Evolutionary conservation across 2,888 invertebrate genomes (phyloP).

Genomic region (Andrena flavipes): DNA sequence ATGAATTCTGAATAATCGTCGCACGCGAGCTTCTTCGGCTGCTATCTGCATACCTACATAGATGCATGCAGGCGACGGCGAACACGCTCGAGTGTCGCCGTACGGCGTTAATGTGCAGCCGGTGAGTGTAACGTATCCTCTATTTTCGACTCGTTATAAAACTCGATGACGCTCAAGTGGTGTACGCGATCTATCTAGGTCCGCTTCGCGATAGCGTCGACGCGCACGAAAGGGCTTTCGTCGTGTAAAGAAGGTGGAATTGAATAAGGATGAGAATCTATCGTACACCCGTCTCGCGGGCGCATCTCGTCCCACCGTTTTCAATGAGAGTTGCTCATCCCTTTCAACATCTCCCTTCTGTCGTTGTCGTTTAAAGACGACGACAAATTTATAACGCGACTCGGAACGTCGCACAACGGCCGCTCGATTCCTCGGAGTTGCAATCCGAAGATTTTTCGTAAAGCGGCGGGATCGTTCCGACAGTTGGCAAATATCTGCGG

Average conservation of each 20-base stretch:
- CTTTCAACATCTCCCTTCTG: neutral
- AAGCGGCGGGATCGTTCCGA: conserved; percentile 16
- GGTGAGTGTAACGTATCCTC: conserved; percentile 5
- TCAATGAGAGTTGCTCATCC: neutral
- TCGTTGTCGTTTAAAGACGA: neutral
- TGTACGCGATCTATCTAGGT: conserved; percentile 45
- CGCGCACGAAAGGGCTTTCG: conserved; percentile 46
- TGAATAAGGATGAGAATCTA: conserved; percentile 61
- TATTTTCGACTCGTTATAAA: conserved; percentile 25
- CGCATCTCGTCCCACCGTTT: neutral
- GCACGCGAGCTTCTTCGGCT: conserved; percentile 40
- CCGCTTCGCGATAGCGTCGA: conserved; percentile 49
- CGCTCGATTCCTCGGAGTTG: neutral
- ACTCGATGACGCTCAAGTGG: conserved; percentile 44
- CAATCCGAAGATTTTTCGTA: neutral
- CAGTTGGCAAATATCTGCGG: conserved; percentile 41
- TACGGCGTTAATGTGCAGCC: neutral
- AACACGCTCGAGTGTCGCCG: too few relatives aligned
- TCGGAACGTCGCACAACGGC: too few relatives aligned
- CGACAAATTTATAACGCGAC: neutral
- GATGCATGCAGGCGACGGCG: neutral
- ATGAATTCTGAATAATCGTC: conserved; percentile 51
- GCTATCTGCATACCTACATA: neutral
- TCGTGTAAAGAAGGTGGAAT: conserved; percentile 36
- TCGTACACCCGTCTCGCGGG: conserved; percentile 7